Evolutionary conservation across 2,113 vertebrate genomes (phyloP), one percentile per base, ranked within the genome.

Genomic region (Orthochromis malagaraziensis): DNA sequence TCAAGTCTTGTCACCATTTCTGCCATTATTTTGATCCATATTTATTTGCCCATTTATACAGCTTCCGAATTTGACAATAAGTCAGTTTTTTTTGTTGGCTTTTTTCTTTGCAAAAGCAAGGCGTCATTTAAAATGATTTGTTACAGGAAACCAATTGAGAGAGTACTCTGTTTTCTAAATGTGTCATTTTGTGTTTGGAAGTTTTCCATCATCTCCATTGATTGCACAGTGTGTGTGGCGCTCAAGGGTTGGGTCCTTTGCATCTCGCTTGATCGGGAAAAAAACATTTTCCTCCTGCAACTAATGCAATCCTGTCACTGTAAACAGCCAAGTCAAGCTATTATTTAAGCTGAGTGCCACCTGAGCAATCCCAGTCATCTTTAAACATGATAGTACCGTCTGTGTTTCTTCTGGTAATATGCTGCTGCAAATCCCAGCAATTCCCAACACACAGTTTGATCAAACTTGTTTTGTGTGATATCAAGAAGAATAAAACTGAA

Each of bases 331-430:
- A 89, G 83, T 93, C 75, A 86, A 91, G 85, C 55, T 77, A 88
- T 92, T 89, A 91, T 89, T 91, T 89, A 90, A 90, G 88, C 83
- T 16, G 85, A 87, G 87, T 92, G 86, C 90, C 88, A 91, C 91
- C 90, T 88, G 91, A 93, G 88, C 83, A 88, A 87, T 85, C 79
- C 77, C 73, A 84, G 92, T 91, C 89, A 93, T 93, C 89, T 93
- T 91, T 93, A 91, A 92, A 95, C 73, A 83, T 90, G 89, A 93
- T 89, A 84, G 86, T 73, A 87, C 49, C 60, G 21, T 90, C 86
- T 84, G 63, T 85, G 75, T 75, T 80, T 88, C 88, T 89, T 53
- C 58, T 86, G 87, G 85, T 83, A 79, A 79, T 55, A 38, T 35
- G 51, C 26, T 33, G 82, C 84, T 91, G 83, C 84, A 84, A 88